Base-by-base conservation (phyloP, 1,140 invertebrate genomes). In the Temnothorax curvispinosus region DNA sequence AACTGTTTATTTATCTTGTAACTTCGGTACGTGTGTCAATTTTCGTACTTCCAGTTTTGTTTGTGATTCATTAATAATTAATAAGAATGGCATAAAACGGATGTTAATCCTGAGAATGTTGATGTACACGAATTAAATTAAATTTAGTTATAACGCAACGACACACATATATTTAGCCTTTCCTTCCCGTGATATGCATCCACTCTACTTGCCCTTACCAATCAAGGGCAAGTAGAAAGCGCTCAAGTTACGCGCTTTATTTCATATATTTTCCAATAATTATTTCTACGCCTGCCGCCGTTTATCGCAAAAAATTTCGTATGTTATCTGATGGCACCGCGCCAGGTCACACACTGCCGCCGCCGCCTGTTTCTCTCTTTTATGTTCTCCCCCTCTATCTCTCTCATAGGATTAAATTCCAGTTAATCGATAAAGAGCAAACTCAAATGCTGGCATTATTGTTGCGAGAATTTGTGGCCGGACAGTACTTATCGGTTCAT, bases 341-440 rank as follows among this genome's bases (percentile, higher is more conserved):
- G 80, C 80, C 80, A 84, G 69, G 54, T 74, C 77, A 81, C 47
- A 67, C 47, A 65, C 18, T 27, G 27, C 41, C 18, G 8, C 15
- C 11, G 27, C 15, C 11, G 27, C 5, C 38, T 52, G 15, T 44
- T 1, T 27, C 32, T 27, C 11, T 58, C 7, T 52, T 50, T 9
- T 44, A 65, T 44, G 1, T 35, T 35, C 9, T 58, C 6, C 65
- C 44, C 41, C 56, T 15, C n/a, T 64, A 15, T 18, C 11, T 56
- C 6, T 82, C 18, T 27, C 38, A 47, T 38, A 2, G 4, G 7
- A 62, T 62, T 75, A 75, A 84, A 84, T 84, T 84, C 15, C 41
- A n/a, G n/a, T 18, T 75, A 84, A 84, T 75, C 80, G 69, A 84
- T 75, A 84, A 60, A n/a, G 27, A 62, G 27, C 62, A 72, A 72